phyloP scores from a whole-genome alignment of 2,113 vertebrate species.

The Zosterops borbonicus region DNA sequence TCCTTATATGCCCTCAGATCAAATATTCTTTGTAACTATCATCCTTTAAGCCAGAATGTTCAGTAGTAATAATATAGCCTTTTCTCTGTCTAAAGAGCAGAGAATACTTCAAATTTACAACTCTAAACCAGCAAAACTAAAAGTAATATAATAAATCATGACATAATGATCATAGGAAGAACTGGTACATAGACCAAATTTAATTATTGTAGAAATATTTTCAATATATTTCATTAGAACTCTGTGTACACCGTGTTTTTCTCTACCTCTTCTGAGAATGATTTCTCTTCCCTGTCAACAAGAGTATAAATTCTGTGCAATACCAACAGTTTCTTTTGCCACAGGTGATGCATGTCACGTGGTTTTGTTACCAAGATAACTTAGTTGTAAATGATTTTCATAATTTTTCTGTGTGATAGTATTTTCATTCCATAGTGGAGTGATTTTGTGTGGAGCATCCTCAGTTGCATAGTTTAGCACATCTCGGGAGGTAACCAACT shows the following conservation, averaged over 20 bases:
- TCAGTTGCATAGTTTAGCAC: neutral
- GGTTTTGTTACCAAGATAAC: neutral
- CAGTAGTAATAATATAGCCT: neutral
- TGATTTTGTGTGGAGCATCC: neutral
- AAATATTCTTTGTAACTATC: neutral
- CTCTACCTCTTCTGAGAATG: neutral
- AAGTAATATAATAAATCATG: neutral
- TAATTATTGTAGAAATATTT: neutral
- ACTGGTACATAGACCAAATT: neutral
- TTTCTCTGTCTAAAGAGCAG: neutral
- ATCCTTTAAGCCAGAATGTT: neutral
- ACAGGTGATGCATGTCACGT: neutral
- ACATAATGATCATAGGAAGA: neutral
- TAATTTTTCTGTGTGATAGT: neutral
- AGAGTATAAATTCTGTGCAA: neutral
- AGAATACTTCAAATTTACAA: neutral
- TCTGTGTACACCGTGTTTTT: neutral
- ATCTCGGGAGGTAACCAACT: neutral
- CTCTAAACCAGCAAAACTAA: neutral
- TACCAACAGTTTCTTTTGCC: neutral
- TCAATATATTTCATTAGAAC: neutral
- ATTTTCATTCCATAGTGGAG: neutral
- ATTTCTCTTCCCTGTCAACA: neutral
- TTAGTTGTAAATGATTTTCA: neutral
- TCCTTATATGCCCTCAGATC: neutral